phyloP scores from a whole-genome alignment of 2,113 vertebrate genomes.

The Synodontis membranacea region DNA sequence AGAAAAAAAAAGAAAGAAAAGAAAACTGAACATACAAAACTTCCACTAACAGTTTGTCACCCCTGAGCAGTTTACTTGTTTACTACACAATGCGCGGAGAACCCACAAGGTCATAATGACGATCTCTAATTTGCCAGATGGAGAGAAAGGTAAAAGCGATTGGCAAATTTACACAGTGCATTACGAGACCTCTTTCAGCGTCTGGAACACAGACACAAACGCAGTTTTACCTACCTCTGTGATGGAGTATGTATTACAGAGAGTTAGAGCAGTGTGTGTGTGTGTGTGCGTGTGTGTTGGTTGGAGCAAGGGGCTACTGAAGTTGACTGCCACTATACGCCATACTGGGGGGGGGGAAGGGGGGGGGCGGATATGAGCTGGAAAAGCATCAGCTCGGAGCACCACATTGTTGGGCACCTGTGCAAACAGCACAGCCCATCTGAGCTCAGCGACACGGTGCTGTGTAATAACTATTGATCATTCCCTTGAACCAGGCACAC shows the following conservation, averaged over 20 bases:
- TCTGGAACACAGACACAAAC: background rate
- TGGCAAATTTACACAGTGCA: background rate
- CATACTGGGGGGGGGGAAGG: background rate
- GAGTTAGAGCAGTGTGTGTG: background rate
- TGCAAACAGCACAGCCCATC: slow-evolving; percentile 57
- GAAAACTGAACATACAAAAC: background rate
- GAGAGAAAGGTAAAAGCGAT: background rate
- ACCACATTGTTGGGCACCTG: slow-evolving; percentile 56
- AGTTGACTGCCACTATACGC: slow-evolving; percentile 40
- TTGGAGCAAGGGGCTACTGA: slow-evolving; percentile 5
- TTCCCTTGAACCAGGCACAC: slow-evolving; percentile 34
- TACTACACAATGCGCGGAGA: background rate
- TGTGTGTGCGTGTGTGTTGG: slow-evolving; percentile 7
- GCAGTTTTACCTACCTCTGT: background rate
- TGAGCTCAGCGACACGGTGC: slow-evolving; percentile 38
- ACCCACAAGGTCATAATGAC: background rate
- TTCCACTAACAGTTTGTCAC: background rate
- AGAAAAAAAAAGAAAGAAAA: too few relatives aligned
- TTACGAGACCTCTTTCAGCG: background rate
- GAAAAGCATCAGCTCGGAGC: slow-evolving; percentile 45
- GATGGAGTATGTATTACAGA: background rate
- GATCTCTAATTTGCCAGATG: background rate
- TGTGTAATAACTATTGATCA: slow-evolving; percentile 57
- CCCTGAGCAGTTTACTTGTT: background rate
- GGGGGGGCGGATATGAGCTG: slow-evolving; percentile 26